Percentiles rank a stretch among this genome's conserved stretches.
Conservation (phyloP, 35 echinoderm and acorn worm genomes). For the Heliocidaris tuberculata region DNA sequence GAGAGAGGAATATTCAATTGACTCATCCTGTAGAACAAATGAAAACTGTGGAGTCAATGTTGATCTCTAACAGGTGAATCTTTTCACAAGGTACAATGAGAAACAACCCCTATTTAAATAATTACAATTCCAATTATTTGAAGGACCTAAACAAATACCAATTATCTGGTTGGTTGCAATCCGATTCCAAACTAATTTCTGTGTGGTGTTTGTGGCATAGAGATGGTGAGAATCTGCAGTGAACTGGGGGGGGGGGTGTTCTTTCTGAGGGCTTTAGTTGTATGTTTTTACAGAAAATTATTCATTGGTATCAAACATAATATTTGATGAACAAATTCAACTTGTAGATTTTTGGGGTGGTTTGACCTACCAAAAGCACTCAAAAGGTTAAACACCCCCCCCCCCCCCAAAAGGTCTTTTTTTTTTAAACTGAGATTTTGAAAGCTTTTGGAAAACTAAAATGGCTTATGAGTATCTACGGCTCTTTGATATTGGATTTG, state of each 20-base stretch:
- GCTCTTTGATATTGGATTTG: no score
- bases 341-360: no score
- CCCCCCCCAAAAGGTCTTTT: no score
- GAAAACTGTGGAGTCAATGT: not conserved
- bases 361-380: no score
- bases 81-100: not conserved
- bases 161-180: conserved; percentile 11
- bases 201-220: not conserved
- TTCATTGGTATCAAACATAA: no score
- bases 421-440: no score
- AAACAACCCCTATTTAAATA: not conserved
- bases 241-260: not conserved
- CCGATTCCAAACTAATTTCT: not conserved
- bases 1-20: not conserved
- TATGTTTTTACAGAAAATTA: no score
- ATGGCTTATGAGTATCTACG: no score
- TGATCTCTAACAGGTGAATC: not conserved
- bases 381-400: no score
- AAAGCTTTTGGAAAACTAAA: no score
- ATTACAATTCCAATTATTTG: not conserved
- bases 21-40: not conserved
- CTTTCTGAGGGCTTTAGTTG: not conserved
- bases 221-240: not conserved
- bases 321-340: no score
- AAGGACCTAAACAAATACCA: not conserved